Base-by-base conservation (phyloP, 2,797 vertebrate genomes). In the Choloepus didactylus region DNA sequence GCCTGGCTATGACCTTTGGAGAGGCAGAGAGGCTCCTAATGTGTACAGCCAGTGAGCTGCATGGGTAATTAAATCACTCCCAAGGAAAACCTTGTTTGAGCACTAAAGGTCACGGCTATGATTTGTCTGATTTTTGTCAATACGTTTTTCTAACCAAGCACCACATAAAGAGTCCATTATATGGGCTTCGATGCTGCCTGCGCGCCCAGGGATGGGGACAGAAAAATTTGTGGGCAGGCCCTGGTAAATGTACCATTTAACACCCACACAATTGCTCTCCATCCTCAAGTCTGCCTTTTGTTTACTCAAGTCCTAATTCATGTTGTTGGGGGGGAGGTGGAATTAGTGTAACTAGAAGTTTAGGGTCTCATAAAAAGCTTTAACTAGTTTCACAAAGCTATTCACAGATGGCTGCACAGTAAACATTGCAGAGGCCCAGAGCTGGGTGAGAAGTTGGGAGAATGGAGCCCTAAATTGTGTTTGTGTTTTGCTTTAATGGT, bases 121-220 rank as follows among this genome's bases (percentile, higher is more conserved):
- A 97, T 96, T 94, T 97, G 94, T 93, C 86, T 97, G 96, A 81
- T 77, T 96, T 96, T 84, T 97, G 97, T 97, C 88, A 97, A 54
- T 97, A 97, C 79, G 60, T 14, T 80, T 96, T 97, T 92, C 96
- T 98, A 73, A 97, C 90, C 70, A 96, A 96, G 77, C 18, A 87
- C 15, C 2, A 21, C 72, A 94, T 96, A 91, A 97, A 96, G 95
- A 95, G 6, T 8, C 60, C 89, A 95, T 98, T 97, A 95, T 49
- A 5, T 62, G 66, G 6, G n/a, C 94, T 97, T 97, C 15, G 3
- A 0, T 31, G 8, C 21, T 82, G 76, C 66, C 56, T 79, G 75
- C 9, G 67, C 0, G 15, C 72, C 64, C 64, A 44, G 59, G 79
- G 89, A 96, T 70, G 8, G 83, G 91, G 86, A 95, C 3, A 4